phyloP scores from a whole-genome alignment of 2,797 vertebrate species.

The Pelochelys cantorii region DNA sequence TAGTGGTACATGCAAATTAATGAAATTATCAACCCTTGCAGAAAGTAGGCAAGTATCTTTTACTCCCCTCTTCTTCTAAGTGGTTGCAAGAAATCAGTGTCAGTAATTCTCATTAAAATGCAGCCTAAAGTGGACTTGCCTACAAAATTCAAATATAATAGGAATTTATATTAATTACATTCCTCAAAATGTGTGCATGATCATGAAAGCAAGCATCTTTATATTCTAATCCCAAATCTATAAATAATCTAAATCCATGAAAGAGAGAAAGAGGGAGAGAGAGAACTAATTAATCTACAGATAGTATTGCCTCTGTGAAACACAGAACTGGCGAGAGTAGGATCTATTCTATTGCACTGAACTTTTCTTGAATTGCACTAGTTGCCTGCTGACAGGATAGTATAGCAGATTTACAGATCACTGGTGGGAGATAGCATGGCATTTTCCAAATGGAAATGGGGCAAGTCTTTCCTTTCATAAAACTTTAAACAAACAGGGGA shows the following conservation, averaged over 20 bases:
- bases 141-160: background rate
- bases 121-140: background rate
- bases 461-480: background rate
- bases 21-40: background rate
- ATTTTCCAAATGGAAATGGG: background rate
- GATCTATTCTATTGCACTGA: background rate
- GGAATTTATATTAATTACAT: background rate
- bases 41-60: background rate
- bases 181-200: background rate
- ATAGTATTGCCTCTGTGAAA: background rate
- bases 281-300: background rate
- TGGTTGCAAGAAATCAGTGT: background rate
- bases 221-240: background rate
- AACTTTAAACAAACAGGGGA: background rate
- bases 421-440: background rate
- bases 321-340: background rate
- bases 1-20: accelerated
- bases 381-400: background rate
- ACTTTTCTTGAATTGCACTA: background rate
- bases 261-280: too few relatives aligned
- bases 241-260: background rate
- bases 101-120: conserved; percentile 1
- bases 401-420: background rate
- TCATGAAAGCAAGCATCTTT: conserved; percentile 26
- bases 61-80: background rate